Evolutionary conservation across 2,797 vertebrate species (phyloP), one percentile per base, ranked within the genome.

Genomic region (Notolabrus celidotus): DNA sequence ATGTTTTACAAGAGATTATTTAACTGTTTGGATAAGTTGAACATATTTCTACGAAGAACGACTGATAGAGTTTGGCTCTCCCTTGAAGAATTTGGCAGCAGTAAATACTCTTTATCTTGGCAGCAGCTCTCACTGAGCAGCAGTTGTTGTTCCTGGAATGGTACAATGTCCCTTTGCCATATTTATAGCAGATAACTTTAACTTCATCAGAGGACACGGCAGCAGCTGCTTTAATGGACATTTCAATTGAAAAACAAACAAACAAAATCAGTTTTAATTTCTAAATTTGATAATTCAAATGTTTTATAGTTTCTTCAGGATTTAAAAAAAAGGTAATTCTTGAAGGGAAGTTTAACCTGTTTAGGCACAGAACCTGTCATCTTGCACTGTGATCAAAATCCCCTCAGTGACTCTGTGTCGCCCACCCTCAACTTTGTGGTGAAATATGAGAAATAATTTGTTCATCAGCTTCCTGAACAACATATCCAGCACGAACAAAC

Each of bases 61-160:
- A 83, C 69, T 75, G 77, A 78, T 74, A 53, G 65, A 61, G 54
- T 34, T 80, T 71, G 58, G 84, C 82, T 83, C 83, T 79, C 67
- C 63, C 59, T 70, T 80, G 66, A 86, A 89, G 83, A 91, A 86
- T 87, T 85, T 93, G 86, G 88, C 88, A 78, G 82, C 66, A 67
- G 67, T 87, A 84, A 83, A 90, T 88, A 62, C 74, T 80, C 70
- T 50, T 75, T 38, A 84, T 87, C 74, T 90, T 94, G 92, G 92
- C 88, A 84, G 88, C 50, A 66, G 68, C 84, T 85, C 84, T 86
- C 62, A 61, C 74, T 83, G 71, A 85, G 88, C 88, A 90, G 86
- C 86, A 88, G 79, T 91, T 93, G 80, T 92, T 92, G 87, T 90
- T 92, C 86, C 79, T 92, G 88, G 83, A 85, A 71, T 73, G 74